phyloP scores from a whole-genome alignment of 2,113 vertebrate species.

The Oenanthe oenanthe region DNA sequence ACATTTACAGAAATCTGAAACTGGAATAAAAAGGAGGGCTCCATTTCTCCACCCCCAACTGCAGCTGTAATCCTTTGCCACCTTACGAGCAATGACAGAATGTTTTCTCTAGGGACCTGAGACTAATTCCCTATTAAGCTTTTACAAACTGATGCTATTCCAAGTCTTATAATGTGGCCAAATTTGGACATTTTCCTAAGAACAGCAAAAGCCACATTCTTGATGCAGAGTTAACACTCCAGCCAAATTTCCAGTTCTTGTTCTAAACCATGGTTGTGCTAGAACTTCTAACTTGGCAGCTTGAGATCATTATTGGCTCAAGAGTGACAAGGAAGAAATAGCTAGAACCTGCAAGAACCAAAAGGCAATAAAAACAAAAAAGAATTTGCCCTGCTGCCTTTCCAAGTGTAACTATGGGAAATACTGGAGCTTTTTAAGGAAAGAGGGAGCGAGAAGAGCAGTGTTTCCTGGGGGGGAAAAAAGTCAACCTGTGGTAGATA shows the following conservation, averaged over 20 bases:
- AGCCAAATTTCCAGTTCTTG: slow-evolving; percentile 11
- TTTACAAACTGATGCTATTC: slow-evolving; percentile 11
- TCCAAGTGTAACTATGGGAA: neutral
- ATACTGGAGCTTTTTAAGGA: neutral
- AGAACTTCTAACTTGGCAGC: neutral
- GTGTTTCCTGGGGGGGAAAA: neutral
- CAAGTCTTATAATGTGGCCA: slow-evolving; percentile 11
- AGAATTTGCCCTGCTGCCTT: neutral
- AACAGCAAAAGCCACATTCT: slow-evolving; percentile 20
- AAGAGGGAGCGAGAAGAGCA: rapidly evolving
- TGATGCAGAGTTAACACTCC: neutral
- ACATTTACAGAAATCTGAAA: neutral
- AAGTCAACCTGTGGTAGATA: neutral
- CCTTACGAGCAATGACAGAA: slow-evolving; percentile 14
- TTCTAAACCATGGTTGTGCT: neutral
- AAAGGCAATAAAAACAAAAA: neutral
- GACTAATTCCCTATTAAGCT: neutral
- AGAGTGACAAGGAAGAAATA: neutral
- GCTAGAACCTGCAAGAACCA: neutral
- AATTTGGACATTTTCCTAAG: slow-evolving; percentile 38
- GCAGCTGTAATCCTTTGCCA: slow-evolving; percentile 5
- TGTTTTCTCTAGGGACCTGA: neutral
- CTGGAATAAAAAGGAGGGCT: neutral
- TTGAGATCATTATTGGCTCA: neutral
- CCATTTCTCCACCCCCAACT: neutral